Evolutionary conservation across 2,888 invertebrate species (phyloP).

Genomic region (Pterobdella sp.): DNA sequence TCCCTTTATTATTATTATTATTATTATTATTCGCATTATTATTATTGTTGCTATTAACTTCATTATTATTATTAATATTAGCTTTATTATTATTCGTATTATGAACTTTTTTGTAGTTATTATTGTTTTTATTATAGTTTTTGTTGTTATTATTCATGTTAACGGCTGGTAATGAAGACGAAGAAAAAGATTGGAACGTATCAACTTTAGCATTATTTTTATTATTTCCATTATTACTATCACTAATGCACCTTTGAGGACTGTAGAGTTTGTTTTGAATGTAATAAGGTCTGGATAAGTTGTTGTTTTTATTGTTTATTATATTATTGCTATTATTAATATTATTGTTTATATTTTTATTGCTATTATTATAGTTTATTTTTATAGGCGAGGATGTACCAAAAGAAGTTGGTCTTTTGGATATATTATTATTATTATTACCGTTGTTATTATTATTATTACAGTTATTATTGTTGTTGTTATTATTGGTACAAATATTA

Average conservation of each 20-base stretch:
- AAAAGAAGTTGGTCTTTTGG: slow-evolving; percentile 7
- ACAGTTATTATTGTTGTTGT: slow-evolving; percentile 17
- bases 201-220: not conserved
- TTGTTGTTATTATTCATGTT: slow-evolving; percentile 1
- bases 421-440: not conserved
- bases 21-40: not conserved
- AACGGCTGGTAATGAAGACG: no score
- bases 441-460: slow-evolving; percentile 17
- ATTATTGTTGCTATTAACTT: not conserved
- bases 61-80: not conserved
- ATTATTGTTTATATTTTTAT: not conserved
- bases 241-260: not conserved
- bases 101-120: not conserved
- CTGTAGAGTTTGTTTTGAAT: not conserved
- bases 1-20: not conserved
- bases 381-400: not conserved
- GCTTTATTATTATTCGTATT: not conserved
- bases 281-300: not conserved
- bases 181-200: no score
- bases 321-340: not conserved
- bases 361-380: not conserved
- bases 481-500: slow-evolving; percentile 15
- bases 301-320: not conserved
- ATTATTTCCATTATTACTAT: slow-evolving; percentile 8
- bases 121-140: not conserved